A percentile compares a stretch with the other conserved stretches of the same genome.
These are phyloP conservation scores for Mechanitis messenoides DNA, from an alignment of 2,888 invertebrate species.

Conservation along the genomic window DNA sequence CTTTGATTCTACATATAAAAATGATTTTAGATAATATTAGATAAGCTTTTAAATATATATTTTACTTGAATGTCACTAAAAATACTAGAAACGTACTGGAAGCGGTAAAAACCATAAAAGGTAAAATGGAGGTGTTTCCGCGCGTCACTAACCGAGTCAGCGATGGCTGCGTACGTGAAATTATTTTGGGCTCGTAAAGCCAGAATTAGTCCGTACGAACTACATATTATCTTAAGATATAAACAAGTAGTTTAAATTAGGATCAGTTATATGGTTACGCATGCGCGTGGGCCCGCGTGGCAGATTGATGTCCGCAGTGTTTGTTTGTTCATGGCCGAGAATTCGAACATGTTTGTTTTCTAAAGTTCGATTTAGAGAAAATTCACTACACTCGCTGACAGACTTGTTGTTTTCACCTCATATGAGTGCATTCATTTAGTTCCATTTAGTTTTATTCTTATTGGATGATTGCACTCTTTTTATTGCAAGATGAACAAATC, in stretches of 20 bases:
- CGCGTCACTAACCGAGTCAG: slow-evolving; percentile 34
- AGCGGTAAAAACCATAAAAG: slow-evolving; percentile 43
- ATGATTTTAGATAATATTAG: too few species aligned
- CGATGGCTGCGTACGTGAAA: slow-evolving; percentile 50
- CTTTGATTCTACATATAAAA: too few species aligned
- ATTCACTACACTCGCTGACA: slow-evolving; percentile 65
- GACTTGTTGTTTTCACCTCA: slow-evolving; percentile 46
- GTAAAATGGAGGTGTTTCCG: slow-evolving; percentile 34
- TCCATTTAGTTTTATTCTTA: slow-evolving; percentile 37
- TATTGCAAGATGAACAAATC: background rate
- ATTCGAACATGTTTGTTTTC: slow-evolving; percentile 61
- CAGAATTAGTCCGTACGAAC: slow-evolving; percentile 58
- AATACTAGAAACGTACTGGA: slow-evolving; percentile 10
- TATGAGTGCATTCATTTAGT: slow-evolving; percentile 39
- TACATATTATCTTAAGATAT: slow-evolving; percentile 56
- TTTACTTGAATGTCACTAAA: background rate
- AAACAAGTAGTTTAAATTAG: slow-evolving; percentile 68
- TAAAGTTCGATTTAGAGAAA: slow-evolving; percentile 60
- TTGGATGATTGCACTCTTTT: slow-evolving; percentile 19
- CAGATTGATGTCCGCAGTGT: slow-evolving; percentile 56
- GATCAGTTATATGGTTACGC: slow-evolving; percentile 52
- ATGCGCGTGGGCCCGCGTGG: slow-evolving; percentile 57
- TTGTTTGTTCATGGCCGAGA: slow-evolving; percentile 49
- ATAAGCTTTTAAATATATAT: too few species aligned
- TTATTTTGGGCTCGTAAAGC: slow-evolving; percentile 57